Evolutionary conservation across 1,140 invertebrate genomes (phyloP), one percentile per base, ranked within the genome.

Genomic region (Zaprionus ornatus): DNA sequence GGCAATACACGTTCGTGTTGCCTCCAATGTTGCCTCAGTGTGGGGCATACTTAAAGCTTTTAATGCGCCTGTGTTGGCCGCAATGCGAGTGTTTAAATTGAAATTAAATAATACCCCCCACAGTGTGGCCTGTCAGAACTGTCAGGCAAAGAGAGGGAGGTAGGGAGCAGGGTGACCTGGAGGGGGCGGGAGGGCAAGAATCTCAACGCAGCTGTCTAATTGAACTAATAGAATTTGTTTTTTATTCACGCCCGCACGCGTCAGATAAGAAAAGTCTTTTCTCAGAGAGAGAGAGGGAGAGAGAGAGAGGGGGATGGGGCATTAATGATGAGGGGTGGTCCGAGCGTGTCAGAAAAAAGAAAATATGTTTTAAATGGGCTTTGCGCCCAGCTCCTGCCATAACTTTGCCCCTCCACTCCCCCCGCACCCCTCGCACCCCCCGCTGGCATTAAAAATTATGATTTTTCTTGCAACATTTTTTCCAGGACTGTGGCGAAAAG

Each of bases 141-240:
- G 40, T 45, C 40, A 17, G n/a, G 40, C 1, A 13, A 13, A 4
- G 4, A 15, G 10, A 3, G 5, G 50, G 25, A 40, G 37, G n/a
- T 7, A 4, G 12, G 54, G 48, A 15, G 15, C 3, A 4, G 5
- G n/a, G 2, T 17, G 27, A 29, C 7, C 7, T 29, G 27, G 6
- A 29, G 27, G 10, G 5, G 27, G 0, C 15, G 12, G 32, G 5
- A 4, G 25, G 25, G 4, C 2, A 25, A 0, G 12, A 54, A 15
- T 35, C 35, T 45, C 65, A 63, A 25, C 54, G 55, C 45, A 75
- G 73, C 63, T 75, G 61, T 86, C 71, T 86, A 85, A 85, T 85
- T 85, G 75, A 85, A 85, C 82, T 79, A 86, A 85, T 85, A 79
- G 65, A 79, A 79, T 85, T 68, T 70, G 35, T 69, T 74, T 74